A percentile compares a stretch with the other conserved stretches of the same genome.
phyloP scores from a whole-genome alignment of 1,140 invertebrate species.

The Notospermus geniculatus region DNA sequence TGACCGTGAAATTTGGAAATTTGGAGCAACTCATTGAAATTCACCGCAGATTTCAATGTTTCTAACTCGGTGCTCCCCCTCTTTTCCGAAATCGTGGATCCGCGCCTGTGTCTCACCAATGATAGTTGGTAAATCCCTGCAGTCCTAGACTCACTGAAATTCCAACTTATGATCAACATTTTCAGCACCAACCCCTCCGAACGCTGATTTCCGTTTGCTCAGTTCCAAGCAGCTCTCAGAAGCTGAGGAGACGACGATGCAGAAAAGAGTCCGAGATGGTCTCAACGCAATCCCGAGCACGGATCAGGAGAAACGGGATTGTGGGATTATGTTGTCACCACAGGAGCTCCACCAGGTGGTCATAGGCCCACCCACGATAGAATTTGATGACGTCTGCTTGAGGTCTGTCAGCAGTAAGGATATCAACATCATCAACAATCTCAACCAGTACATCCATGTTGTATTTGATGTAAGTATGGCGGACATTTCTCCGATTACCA shows the following conservation, averaged over 20 bases:
- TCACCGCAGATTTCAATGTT: too few relatives aligned
- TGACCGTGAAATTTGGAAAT: too few relatives aligned
- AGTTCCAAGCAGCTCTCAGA: slow-evolving; percentile 46
- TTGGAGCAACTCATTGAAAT: too few relatives aligned
- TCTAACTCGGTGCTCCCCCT: too few relatives aligned
- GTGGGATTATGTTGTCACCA: slow-evolving; percentile 43
- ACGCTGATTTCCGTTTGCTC: slow-evolving; percentile 47
- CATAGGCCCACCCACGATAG: slow-evolving; percentile 51
- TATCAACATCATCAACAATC: slow-evolving; percentile 52
- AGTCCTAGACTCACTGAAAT: neutral
- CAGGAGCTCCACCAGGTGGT: slow-evolving; percentile 51
- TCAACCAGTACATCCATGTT: slow-evolving; percentile 48
- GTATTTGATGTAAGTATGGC: slow-evolving; percentile 41
- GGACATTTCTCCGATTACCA: neutral
- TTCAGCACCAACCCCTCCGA: slow-evolving; percentile 45
- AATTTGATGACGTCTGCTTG: slow-evolving; percentile 54
- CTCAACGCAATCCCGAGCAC: slow-evolving; percentile 51
- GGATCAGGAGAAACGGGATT: slow-evolving; percentile 46
- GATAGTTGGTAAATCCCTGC: too few relatives aligned
- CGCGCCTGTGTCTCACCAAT: neutral
- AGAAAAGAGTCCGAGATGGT: slow-evolving; percentile 40
- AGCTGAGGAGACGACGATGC: slow-evolving; percentile 24
- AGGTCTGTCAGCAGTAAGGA: slow-evolving; percentile 44
- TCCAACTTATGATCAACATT: too few relatives aligned
- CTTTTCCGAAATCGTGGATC: too few relatives aligned